Base-by-base conservation (phyloP, 2,113 vertebrate genomes). In the Eretmochelys imbricata region DNA sequence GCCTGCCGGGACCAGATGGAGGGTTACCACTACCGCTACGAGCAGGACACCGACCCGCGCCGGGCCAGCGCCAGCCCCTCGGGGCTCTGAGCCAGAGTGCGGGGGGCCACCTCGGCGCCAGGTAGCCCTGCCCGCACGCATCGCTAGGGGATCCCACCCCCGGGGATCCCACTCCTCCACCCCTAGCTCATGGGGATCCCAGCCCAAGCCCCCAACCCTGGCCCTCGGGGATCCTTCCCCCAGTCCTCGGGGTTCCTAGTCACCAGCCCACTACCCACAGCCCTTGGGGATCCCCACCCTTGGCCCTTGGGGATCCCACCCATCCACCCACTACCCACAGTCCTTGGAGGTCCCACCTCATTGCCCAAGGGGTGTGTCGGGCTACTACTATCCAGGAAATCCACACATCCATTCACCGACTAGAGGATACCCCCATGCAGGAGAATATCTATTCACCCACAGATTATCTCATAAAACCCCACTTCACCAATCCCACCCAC, bases 1-100 rank as follows among this genome's bases (percentile, higher is more conserved):
- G 99, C 99, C 1, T 99, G 99, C 90, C 94, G 99, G 1, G 99
- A 99, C 98, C 99, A 99, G 97, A 99, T 99, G 99, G 99, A 99
- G 91, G 99, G 99, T 8, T 99, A 99, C 96, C 99, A 99, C 82
- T 99, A 99, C 98, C 98, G 99, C 93, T 99, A 99, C 31, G 99
- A 99, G 95, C 99, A 99, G 98, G 99, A 99, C 90, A 98, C 99
- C 0, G 99, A 99, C 75, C 99, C 99, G 0, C 98, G 99, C 55
- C 97, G 99, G 25, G 96, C 98, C 83, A 98, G 49, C 80, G 29
- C 95, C 85, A 82, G 87, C 2, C 1, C 91, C 62, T 0, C 78
- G 6, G 79, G 57, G 16, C 55, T n/a, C 13, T 35, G 48, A 88
- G 0, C 49, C 81, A 4, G 96, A n/a, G 6, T 80, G 92, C 5